phyloP scores from a whole-genome alignment of 2,113 vertebrate genomes.

The Motacilla tschutschensis region DNA sequence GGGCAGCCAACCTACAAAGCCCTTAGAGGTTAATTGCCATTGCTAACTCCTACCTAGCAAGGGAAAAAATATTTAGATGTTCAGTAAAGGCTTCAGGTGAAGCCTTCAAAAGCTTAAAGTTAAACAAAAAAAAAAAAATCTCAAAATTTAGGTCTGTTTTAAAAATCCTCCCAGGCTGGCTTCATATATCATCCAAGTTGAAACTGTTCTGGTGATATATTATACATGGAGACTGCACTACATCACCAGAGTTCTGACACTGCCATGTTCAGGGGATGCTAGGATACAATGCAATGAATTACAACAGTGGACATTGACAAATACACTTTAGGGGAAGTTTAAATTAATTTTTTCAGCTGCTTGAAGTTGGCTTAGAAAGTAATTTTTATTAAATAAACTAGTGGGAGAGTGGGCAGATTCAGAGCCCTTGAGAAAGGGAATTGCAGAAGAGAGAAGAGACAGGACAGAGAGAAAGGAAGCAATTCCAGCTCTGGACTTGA shows the following conservation, averaged over 20 bases:
- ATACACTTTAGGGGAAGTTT: slow-evolving; percentile 66
- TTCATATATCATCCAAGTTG: slow-evolving; percentile 69
- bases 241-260: slow-evolving; percentile 71
- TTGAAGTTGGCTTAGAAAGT: slow-evolving; percentile 70
- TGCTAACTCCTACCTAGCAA: background rate
- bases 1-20: background rate
- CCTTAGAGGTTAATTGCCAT: slow-evolving; percentile 1
- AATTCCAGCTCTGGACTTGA: background rate
- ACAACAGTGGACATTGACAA: slow-evolving; percentile 69
- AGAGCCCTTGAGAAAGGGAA: background rate
- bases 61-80: slow-evolving; percentile 31
- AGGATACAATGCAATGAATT: slow-evolving; percentile 72
- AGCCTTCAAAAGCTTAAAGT: slow-evolving; percentile 49
- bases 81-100: slow-evolving; percentile 39
- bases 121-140: slow-evolving; percentile 17
- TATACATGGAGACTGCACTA: slow-evolving; percentile 60
- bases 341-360: slow-evolving; percentile 76
- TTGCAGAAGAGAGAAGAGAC: background rate
- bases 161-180: slow-evolving; percentile 58
- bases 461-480: background rate
- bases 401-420: slow-evolving; percentile 16
- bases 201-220: slow-evolving; percentile 70
- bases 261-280: slow-evolving; percentile 59
- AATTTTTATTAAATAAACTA: slow-evolving; percentile 73
- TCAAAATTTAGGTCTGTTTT: slow-evolving; percentile 67